Evolutionary conservation across 2,113 vertebrate species (phyloP).

Genomic region (Anoura caudifer): DNA sequence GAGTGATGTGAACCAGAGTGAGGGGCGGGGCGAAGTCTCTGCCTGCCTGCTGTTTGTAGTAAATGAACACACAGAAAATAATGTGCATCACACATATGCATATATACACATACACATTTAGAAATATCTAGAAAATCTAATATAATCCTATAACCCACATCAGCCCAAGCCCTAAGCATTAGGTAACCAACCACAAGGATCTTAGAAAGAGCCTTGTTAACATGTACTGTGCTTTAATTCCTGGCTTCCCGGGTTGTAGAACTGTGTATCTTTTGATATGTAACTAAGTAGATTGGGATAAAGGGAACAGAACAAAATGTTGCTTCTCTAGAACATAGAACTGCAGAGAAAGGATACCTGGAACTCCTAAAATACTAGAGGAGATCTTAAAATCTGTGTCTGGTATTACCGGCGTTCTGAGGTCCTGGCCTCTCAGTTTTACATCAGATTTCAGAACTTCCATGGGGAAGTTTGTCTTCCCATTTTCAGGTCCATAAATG

Average conservation of each 20-base stretch:
- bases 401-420: constrained; percentile 73
- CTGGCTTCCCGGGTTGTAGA: constrained; percentile 70
- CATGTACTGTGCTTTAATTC: constrained; percentile 64
- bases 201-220: constrained; percentile 74
- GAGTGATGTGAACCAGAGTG: constrained; percentile 60
- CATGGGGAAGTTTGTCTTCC: constrained; percentile 72
- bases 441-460: constrained; percentile 62
- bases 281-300: constrained; percentile 22
- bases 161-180: constrained; percentile 72
- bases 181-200: constrained; percentile 76
- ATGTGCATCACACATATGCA: neutral
- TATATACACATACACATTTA: neutral
- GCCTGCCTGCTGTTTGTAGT: constrained; percentile 69
- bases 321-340: constrained; percentile 37
- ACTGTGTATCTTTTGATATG: constrained; percentile 28
- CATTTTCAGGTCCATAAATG: constrained; percentile 60
- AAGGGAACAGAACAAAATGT: constrained; percentile 41
- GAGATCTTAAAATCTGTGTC: constrained; percentile 51
- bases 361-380: constrained; percentile 52
- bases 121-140: constrained; percentile 49
- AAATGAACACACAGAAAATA: constrained; percentile 51
- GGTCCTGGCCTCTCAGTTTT: constrained; percentile 57
- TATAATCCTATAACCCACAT: constrained; percentile 60
- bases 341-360: neutral
- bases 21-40: constrained; percentile 22